phyloP scores from a whole-genome alignment of 2,113 vertebrate genomes.

The Mesitornis unicolor region DNA sequence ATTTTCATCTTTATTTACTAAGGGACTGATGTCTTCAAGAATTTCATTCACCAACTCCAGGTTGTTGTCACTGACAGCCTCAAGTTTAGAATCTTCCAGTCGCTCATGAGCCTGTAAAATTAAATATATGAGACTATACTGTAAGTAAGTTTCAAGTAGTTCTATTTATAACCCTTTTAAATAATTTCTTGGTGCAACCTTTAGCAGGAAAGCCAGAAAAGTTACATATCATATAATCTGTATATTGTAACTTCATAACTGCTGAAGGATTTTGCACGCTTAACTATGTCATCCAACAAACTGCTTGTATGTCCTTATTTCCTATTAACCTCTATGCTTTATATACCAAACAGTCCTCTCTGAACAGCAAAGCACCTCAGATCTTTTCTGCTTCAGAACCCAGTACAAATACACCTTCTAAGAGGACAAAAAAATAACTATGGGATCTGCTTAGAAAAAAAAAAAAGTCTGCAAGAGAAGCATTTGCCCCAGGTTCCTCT shows the following conservation, averaged over 20 bases:
- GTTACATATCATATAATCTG: background rate
- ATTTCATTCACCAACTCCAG: constrained; percentile 92
- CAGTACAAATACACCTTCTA: background rate
- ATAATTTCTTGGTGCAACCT: background rate
- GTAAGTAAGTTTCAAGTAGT: background rate
- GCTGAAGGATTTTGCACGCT: background rate
- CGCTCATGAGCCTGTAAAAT: constrained; percentile 89
- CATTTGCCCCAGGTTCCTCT: background rate
- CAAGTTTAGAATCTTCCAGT: constrained; percentile 91
- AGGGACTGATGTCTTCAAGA: constrained; percentile 87
- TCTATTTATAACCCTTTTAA: background rate
- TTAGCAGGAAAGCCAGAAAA: background rate
- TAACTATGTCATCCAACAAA: background rate
- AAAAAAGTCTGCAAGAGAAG: background rate
- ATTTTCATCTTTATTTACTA: constrained; percentile 81
- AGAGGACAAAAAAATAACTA: background rate
- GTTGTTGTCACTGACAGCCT: constrained; percentile 93
- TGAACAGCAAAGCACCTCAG: background rate
- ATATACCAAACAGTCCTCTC: background rate
- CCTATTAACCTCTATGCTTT: background rate
- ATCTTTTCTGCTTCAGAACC: background rate
- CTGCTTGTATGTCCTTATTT: background rate
- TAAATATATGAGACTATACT: background rate
- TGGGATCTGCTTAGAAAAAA: background rate
- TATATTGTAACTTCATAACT: background rate